phyloP scores from a whole-genome alignment of 2,797 vertebrate species.

The Catostomus latipinnis region DNA sequence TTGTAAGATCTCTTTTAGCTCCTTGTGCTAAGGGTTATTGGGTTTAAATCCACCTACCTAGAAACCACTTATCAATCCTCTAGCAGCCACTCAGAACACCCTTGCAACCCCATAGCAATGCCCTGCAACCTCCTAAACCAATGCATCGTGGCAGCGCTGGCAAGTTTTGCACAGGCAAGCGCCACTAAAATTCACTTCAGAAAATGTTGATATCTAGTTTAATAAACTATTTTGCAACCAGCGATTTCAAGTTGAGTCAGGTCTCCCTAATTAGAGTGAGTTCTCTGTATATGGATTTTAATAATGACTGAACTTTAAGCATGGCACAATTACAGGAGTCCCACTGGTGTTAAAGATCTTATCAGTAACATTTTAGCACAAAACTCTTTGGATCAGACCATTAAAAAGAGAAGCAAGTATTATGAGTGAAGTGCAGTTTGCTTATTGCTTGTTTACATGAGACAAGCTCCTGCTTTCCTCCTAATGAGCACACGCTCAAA shows the following conservation, averaged over 20 bases:
- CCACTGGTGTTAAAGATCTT: not conserved
- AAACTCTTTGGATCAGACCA: not conserved
- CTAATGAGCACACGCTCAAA: constrained; percentile 25
- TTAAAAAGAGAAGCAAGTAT: not conserved
- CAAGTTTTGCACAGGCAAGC: too few relatives aligned
- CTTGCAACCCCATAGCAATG: not conserved
- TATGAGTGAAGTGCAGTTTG: not conserved
- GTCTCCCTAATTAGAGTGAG: not conserved
- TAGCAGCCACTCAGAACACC: not conserved
- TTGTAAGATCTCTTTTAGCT: not conserved
- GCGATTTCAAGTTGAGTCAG: not conserved
- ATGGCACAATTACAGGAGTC: constrained; percentile 3
- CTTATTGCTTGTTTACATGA: not conserved
- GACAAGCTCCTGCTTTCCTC: not conserved
- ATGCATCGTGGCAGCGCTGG: too few relatives aligned
- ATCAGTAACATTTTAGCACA: constrained; percentile 7
- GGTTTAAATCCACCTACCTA: not conserved
- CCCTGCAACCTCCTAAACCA: not conserved
- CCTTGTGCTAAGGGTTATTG: not conserved
- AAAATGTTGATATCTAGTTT: not conserved
- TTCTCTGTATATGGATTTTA: not conserved
- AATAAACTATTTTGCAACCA: not conserved
- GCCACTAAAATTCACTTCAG: too few relatives aligned
- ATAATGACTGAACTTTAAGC: not conserved
- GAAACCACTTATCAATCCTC: not conserved